Percentiles rank a stretch among this genome's conserved stretches.
phyloP scores from a whole-genome alignment of 2,888 invertebrate genomes.

The Terebella lapidaria region DNA sequence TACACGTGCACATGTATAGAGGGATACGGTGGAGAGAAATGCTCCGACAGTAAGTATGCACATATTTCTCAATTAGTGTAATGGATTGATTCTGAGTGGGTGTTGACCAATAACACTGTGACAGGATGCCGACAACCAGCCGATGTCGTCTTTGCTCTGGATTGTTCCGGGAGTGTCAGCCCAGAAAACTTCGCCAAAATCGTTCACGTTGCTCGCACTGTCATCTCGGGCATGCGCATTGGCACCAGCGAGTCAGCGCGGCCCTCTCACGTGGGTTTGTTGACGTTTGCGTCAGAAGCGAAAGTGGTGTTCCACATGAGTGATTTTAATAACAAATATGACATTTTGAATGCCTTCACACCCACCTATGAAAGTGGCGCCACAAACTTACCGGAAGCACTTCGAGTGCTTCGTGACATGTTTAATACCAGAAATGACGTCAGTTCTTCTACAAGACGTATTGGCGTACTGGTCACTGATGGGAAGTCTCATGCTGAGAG shows the following conservation, averaged over 20 bases:
- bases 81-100: too few species aligned
- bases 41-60: conserved; percentile 5
- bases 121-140: conserved; percentile 14
- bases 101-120: too few species aligned
- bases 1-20: conserved; percentile 1
- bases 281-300: conserved; percentile 3
- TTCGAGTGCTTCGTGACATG: conserved; percentile 6
- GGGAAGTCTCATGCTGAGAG: conserved; percentile 6
- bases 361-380: conserved; percentile 4
- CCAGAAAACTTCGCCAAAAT: conserved; percentile 15
- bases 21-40: conserved; percentile 1
- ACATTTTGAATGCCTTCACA: conserved; percentile 9
- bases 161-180: conserved; percentile 17
- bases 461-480: conserved; percentile 11
- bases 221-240: conserved; percentile 7
- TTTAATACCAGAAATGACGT: conserved; percentile 4
- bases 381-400: conserved; percentile 3
- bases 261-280: not conserved
- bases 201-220: conserved; percentile 9
- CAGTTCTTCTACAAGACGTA: not conserved
- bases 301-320: conserved; percentile 11
- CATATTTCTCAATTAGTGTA: too few species aligned
- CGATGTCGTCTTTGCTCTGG: conserved; percentile 20
- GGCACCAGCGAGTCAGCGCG: not conserved
- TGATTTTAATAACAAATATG: conserved; percentile 8